Evolutionary conservation across 2,797 vertebrate species (phyloP).

Genomic region (Argentina silus): DNA sequence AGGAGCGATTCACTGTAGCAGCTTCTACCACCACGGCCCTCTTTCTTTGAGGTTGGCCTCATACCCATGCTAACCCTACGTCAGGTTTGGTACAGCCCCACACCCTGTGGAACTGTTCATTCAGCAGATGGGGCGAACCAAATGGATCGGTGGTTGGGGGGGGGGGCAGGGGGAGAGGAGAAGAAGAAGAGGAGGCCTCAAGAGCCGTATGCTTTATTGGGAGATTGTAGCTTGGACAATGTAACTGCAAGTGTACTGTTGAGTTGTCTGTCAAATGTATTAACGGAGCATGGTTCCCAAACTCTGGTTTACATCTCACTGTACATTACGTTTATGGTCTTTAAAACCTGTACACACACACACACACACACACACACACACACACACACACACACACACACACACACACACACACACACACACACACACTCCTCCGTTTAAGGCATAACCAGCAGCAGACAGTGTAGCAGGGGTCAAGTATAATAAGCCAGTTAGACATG

Average conservation of each 20-base stretch:
- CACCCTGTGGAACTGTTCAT: slow-evolving; percentile 7
- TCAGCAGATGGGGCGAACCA: slow-evolving; percentile 11
- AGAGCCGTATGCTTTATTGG: slow-evolving; percentile 5
- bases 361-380: neutral
- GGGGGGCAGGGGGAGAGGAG: neutral
- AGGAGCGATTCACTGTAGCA: slow-evolving; percentile 26
- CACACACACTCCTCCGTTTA: neutral
- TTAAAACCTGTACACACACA: neutral
- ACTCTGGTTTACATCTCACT: slow-evolving; percentile 54
- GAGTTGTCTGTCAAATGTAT: slow-evolving; percentile 14
- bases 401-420: slow-evolving; percentile 15
- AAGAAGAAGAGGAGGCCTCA: slow-evolving; percentile 6
- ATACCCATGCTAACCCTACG: too few relatives aligned
- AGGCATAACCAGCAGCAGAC: neutral
- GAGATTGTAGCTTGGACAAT: slow-evolving; percentile 16
- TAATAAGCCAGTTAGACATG: neutral
- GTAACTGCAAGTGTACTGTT: slow-evolving; percentile 23
- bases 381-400: neutral
- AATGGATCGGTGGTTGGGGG: neutral
- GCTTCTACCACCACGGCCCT: slow-evolving; percentile 32
- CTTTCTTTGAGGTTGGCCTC: slow-evolving; percentile 7
- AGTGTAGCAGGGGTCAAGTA: slow-evolving; percentile 20
- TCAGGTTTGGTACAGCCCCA: slow-evolving; percentile 11
- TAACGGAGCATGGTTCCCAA: slow-evolving; percentile 27
- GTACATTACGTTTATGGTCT: neutral